Percentiles rank a stretch among this genome's conserved stretches.
Conservation (phyloP, 35 echinoderm and acorn worm genomes). For the Apostichopus californicus region DNA sequence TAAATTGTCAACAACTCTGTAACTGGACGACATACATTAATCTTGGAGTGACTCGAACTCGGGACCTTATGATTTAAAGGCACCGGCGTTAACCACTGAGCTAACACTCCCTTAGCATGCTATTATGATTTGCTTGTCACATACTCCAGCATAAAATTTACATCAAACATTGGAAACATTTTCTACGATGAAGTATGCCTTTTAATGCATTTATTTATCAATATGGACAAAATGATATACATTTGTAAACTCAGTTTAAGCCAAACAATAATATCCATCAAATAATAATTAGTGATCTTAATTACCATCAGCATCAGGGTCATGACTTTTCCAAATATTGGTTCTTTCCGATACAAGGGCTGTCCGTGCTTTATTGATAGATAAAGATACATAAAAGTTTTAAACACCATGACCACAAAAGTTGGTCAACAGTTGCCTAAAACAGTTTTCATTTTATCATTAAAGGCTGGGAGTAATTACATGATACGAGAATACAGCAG, state of each 20-base stretch:
- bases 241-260: background rate
- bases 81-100: no score
- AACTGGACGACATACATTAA: no score
- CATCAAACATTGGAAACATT: background rate
- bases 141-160: no score
- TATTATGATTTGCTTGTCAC: no score
- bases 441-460: slow-evolving; percentile 10
- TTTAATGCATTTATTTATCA: background rate
- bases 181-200: background rate
- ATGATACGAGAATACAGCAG: slow-evolving; percentile 87
- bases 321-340: no score
- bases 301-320: no score
- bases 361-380: background rate
- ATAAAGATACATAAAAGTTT: background rate
- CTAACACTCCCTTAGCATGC: no score
- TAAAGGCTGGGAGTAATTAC: slow-evolving; percentile 83
- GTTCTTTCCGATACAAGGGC: background rate
- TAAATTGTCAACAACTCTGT: no score
- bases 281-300: no score
- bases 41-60: no score
- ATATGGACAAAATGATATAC: background rate
- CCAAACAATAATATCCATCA: no score
- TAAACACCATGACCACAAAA: background rate
- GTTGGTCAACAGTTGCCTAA: background rate
- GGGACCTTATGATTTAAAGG: no score